These are phyloP conservation scores for Centropus bengalensis DNA, from an alignment of 2,113 vertebrate genomes.

Conservation along the genomic window DNA sequence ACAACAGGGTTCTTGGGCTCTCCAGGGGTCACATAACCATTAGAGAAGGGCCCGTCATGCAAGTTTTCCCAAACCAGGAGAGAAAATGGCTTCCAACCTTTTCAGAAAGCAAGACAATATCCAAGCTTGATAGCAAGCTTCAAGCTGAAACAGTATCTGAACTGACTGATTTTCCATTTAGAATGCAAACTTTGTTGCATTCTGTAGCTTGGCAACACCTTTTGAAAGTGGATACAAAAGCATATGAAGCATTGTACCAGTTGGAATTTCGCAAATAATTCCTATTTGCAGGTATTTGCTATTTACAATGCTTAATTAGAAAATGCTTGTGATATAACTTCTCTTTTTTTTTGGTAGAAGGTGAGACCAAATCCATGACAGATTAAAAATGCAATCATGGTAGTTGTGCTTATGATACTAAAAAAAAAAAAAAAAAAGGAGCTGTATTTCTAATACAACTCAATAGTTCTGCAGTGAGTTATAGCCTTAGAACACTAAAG, in stretches of 20 bases:
- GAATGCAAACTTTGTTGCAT: constrained; percentile 54
- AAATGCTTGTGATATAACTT: background rate
- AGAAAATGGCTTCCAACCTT: constrained; percentile 8
- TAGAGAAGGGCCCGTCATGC: background rate
- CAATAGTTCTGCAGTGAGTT: background rate
- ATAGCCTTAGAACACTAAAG: constrained; percentile 10
- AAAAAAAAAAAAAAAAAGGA: background rate
- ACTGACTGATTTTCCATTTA: constrained; percentile 45
- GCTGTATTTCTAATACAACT: background rate
- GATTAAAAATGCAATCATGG: background rate
- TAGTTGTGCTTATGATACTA: background rate
- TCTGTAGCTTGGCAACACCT: constrained; percentile 38
- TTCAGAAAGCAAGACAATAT: constrained; percentile 16
- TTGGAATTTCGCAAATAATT: constrained; percentile 36
- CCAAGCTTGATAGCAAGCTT: constrained; percentile 25
- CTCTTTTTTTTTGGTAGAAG: background rate
- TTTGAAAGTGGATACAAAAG: constrained; percentile 57
- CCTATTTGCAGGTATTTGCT: constrained; percentile 26
- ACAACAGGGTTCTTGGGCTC: background rate
- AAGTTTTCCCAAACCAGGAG: constrained; percentile 17
- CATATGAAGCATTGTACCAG: constrained; percentile 42
- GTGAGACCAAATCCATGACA: background rate
- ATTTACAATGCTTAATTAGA: constrained; percentile 38
- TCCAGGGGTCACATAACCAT: background rate
- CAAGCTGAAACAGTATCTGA: constrained; percentile 49